Conservation (phyloP, 2,113 vertebrate genomes). For the Rhegmatorhina hoffmannsi region DNA sequence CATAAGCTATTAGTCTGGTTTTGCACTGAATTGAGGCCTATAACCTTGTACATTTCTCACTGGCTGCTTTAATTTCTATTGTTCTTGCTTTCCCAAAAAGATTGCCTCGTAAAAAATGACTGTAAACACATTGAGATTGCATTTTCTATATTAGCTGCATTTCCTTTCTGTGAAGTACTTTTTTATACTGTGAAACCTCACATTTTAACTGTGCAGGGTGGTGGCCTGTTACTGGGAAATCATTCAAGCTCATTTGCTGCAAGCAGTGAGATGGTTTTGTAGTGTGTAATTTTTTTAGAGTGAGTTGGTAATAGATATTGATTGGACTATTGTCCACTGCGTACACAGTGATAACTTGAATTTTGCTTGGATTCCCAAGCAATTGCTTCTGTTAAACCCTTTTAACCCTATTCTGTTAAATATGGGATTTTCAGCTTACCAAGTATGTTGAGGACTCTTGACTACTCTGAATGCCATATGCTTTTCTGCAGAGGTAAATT, state of each 20-base stretch:
- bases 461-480: neutral
- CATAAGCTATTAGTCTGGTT: slow-evolving; percentile 60
- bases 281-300: slow-evolving; percentile 39
- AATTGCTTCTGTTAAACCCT: slow-evolving; percentile 4
- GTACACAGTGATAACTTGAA: slow-evolving; percentile 54
- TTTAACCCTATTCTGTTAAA: neutral
- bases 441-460: slow-evolving; percentile 3
- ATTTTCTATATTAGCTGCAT: slow-evolving; percentile 45
- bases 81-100: slow-evolving; percentile 37
- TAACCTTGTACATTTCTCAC: slow-evolving; percentile 44
- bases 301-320: slow-evolving; percentile 27
- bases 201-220: slow-evolving; percentile 53
- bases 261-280: slow-evolving; percentile 58
- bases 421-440: slow-evolving; percentile 21
- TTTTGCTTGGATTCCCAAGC: slow-evolving; percentile 62
- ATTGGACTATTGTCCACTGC: slow-evolving; percentile 12
- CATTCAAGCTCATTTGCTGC: slow-evolving; percentile 43
- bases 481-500: slow-evolving; percentile 10
- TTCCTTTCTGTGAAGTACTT: slow-evolving; percentile 44
- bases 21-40: slow-evolving; percentile 66
- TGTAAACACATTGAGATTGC: slow-evolving; percentile 20
- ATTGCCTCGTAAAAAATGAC: slow-evolving; percentile 38
- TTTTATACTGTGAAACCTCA: slow-evolving; percentile 65
- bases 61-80: slow-evolving; percentile 50
- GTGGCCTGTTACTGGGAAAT: slow-evolving; percentile 44